These are phyloP conservation scores for Fulica atra DNA, from an alignment of 2,113 vertebrate genomes.

Conservation along the genomic window DNA sequence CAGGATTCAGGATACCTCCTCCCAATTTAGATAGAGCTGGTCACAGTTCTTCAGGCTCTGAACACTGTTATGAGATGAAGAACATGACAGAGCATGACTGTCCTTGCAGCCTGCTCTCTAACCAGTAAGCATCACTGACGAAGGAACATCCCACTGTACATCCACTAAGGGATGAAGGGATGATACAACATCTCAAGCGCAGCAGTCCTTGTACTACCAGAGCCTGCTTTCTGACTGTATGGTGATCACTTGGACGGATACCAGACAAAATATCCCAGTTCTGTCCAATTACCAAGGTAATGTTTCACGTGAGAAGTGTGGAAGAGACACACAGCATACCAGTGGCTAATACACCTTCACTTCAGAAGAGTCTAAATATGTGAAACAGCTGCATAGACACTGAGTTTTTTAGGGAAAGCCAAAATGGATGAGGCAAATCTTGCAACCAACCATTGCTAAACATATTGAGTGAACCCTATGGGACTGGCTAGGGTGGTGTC, in stretches of 20 bases:
- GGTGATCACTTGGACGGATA: background rate
- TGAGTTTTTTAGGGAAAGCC: background rate
- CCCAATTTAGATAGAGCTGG: fast-evolving
- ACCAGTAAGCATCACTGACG: background rate
- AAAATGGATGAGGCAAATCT: background rate
- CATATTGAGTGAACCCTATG: no score
- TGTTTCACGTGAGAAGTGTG: background rate
- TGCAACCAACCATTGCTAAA: background rate
- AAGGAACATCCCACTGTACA: background rate
- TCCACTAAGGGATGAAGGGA: background rate
- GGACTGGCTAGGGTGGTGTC: no score
- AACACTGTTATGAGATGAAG: background rate
- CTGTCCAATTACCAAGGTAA: background rate
- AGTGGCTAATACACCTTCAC: background rate
- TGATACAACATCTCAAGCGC: background rate
- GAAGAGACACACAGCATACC: background rate
- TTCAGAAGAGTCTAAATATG: background rate
- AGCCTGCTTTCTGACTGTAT: background rate
- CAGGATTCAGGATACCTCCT: background rate
- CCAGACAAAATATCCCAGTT: background rate
- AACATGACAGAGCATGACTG: background rate
- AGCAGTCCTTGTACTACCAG: background rate
- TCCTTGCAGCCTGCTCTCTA: background rate
- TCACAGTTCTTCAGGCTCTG: background rate
- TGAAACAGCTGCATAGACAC: background rate